Base-by-base conservation (phyloP, 2,888 invertebrate species). In the Bombylius major region DNA sequence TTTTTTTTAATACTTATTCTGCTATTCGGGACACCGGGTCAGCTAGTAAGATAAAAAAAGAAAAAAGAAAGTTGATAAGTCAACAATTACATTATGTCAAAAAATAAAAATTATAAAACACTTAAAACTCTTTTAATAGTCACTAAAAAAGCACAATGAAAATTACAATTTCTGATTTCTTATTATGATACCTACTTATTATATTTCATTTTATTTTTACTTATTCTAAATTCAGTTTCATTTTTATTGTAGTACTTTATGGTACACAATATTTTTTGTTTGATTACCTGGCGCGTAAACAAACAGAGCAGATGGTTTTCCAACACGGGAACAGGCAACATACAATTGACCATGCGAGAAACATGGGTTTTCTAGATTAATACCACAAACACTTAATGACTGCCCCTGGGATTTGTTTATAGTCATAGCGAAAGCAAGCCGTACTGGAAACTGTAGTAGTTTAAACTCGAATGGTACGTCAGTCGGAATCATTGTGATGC, bases 371-470 rank as follows among this genome's bases (percentile, higher is more conserved):
- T 62, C 59, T 34, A 67, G 53, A 65, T 67, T 55, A 52, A 70
- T 33, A 33, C 66, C 68, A 58, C 60, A 61, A 60, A 60, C 42
- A 65, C 59, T 42, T 49, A 66, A 57, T 23, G 66, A 62, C 59
- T 68, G 67, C 9, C 65, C 66, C 64, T 69, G 67, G 46, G 67
- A 59, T 58, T 68, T 68, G 59, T 68, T 67, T 39, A 67, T 68
- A 5, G 65, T 64, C 51, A 67, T 65, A 9, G 66, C 65, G 60
- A 66, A 66, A 39, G 65, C 66, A 12, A 67, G 55, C 50, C 65
- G 59, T 33, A 50, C 51, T 7, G 65, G 65, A 61, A 66, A 68
- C 56, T 67, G 67, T 11, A 64, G 13, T 34, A 63, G 56, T 56
- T 63, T 65, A 54, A 68, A 65, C 51, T 60, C 54, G 52, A 69